A percentile compares a stretch with the other conserved stretches of the same genome.
Conservation (phyloP, 2,888 invertebrate species). For the Pammene fasciana region DNA sequence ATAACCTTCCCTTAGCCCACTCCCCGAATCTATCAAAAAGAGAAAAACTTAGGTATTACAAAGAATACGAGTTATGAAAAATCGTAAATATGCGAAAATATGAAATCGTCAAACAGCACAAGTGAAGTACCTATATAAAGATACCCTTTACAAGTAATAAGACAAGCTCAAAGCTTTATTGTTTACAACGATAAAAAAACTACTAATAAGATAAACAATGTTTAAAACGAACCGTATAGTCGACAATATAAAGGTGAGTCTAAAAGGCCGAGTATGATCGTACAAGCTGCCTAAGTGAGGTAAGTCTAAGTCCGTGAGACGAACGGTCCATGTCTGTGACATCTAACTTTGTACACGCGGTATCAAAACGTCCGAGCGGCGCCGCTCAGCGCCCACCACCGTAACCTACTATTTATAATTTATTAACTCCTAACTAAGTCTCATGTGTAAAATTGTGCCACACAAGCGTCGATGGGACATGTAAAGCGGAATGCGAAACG, state of each 20-base stretch:
- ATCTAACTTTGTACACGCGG: conserved; percentile 71
- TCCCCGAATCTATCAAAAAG: conserved; percentile 56
- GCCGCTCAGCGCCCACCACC: conserved; percentile 48
- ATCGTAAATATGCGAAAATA: conserved; percentile 49
- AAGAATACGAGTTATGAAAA: conserved; percentile 49
- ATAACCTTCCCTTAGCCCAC: conserved; percentile 63
- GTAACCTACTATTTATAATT: conserved; percentile 76
- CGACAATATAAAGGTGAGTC: conserved; percentile 51
- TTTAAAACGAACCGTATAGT: conserved; percentile 53
- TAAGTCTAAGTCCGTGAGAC: conserved; percentile 66
- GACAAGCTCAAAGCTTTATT: conserved; percentile 40
- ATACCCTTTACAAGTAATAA: conserved; percentile 45
- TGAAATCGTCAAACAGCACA: conserved; percentile 48
- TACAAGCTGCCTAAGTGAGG: conserved; percentile 66
- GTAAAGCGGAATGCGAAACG: conserved; percentile 64
- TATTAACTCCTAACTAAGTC: conserved; percentile 78
- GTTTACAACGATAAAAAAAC: conserved; percentile 39
- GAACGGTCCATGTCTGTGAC: conserved; percentile 62
- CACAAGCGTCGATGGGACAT: conserved; percentile 71
- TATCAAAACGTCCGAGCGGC: conserved; percentile 56
- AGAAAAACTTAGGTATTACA: conserved; percentile 46
- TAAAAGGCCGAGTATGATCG: conserved; percentile 64
- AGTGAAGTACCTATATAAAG: conserved; percentile 47
- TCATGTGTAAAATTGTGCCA: conserved; percentile 80
- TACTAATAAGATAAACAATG: conserved; percentile 40